Evolutionary conservation across 2,888 invertebrate genomes (phyloP), one percentile per base, ranked within the genome.

Genomic region (Alcis repandata): DNA sequence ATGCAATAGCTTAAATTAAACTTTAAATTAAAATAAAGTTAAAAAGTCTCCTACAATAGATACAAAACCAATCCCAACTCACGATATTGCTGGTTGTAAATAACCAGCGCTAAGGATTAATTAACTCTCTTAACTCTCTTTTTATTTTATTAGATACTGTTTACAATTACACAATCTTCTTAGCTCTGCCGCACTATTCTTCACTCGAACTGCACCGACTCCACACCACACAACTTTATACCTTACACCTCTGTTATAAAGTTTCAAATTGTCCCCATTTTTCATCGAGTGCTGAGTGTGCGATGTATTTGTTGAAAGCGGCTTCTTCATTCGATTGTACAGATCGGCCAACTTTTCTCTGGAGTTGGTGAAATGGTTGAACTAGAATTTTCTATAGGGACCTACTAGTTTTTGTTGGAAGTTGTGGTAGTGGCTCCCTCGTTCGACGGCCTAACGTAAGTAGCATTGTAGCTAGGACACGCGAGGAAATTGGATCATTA

Each of bases 401-500:
- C 7, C 45, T n/a, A 32, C n/a, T 9, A 9, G 20, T 20, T 38
- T 36, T 13, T 19, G 8, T 7, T 2, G 0, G 9, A 8, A 20
- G 19, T 19, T 36, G 20, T 2, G 19, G 13, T 19, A 17, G 36
- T 38, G 51, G 36, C 51, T 19, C 51, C 19, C 1, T 51, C 2
- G 1, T 33, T 8, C 6, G 13, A 8, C n/a, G n/a, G 7, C 11
- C 11, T 49, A 8, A 17, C 17, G 15, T 33, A 17, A 11, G 51
- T 36, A 13, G 19, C 0, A 36, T 2, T 36, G 36, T 51, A 51
- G 51, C 36, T 51, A 36, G n/a, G 45, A 43, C 17, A 33, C 6
- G 41, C 4, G 32, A 51, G 67, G 67, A 68, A 60, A 68, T 68
- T 63, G 60, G 67, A 63, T 68, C 67, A 68, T 63, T 68, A 68